A percentile compares a stretch with the other conserved stretches of the same genome.
Conservation (phyloP, 1,140 invertebrate species). For the Scaptodrosophila lebanonensis region DNA sequence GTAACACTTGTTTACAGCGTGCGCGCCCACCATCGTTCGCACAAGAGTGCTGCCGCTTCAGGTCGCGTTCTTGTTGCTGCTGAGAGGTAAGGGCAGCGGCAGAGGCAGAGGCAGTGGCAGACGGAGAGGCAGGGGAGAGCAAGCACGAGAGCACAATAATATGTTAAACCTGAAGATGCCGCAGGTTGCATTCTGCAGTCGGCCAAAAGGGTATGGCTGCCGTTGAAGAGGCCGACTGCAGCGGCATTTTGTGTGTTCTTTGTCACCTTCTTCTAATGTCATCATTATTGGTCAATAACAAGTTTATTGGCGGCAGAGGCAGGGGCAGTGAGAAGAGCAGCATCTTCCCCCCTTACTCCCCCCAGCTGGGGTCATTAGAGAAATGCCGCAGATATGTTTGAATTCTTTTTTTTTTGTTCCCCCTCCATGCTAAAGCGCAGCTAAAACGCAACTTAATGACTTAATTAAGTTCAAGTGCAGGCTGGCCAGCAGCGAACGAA, state of each 20-base stretch:
- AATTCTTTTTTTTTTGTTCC: slow-evolving; percentile 14
- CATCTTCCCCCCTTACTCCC: neutral
- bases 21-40: no score
- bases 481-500: slow-evolving; percentile 27
- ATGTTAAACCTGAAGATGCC: slow-evolving; percentile 32
- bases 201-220: slow-evolving; percentile 46
- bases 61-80: no score
- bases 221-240: slow-evolving; percentile 47
- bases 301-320: slow-evolving; percentile 65
- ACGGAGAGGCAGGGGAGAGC: slow-evolving; percentile 5
- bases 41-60: no score
- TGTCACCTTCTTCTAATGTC: slow-evolving; percentile 51
- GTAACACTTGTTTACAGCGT: slow-evolving; percentile 64
- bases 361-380: slow-evolving; percentile 51
- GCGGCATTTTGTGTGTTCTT: no score
- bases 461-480: slow-evolving; percentile 60
- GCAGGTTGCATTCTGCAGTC: slow-evolving; percentile 23
- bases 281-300: slow-evolving; percentile 74
- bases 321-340: no score
- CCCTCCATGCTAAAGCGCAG: slow-evolving; percentile 44
- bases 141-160: slow-evolving; percentile 23
- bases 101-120: neutral
- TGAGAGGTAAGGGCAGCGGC: no score
- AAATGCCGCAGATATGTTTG: slow-evolving; percentile 44
- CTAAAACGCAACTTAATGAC: slow-evolving; percentile 70